Evolutionary conservation across 2,113 vertebrate species (phyloP).

Genomic region (Calonectris borealis): DNA sequence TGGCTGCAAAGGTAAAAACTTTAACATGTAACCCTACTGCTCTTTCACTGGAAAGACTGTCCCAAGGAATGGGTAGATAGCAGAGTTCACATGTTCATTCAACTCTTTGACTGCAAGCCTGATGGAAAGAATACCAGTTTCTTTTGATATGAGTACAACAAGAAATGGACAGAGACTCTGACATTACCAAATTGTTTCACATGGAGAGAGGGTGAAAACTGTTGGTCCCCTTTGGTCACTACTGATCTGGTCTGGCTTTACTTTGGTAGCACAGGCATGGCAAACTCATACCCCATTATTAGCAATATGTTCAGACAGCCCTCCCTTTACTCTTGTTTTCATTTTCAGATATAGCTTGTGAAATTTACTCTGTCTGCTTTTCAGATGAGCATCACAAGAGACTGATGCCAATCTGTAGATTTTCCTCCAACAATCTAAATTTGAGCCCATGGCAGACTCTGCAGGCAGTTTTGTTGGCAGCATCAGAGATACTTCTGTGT

Average conservation of each 20-base stretch:
- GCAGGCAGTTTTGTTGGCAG: conserved; percentile 19
- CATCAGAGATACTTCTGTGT: neutral
- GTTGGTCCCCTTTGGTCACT: neutral
- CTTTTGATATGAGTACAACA: neutral
- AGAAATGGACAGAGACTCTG: neutral
- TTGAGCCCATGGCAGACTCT: neutral
- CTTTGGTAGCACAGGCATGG: neutral
- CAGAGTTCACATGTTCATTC: neutral
- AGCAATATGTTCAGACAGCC: neutral
- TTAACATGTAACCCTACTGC: neutral
- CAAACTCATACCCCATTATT: neutral
- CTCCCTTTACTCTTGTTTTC: neutral
- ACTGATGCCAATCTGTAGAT: neutral
- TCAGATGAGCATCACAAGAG: conserved; percentile 3
- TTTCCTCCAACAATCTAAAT: conserved; percentile 24
- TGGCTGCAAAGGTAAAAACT: neutral
- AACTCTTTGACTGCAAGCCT: neutral
- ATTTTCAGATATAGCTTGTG: conserved; percentile 28
- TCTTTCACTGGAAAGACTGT: neutral
- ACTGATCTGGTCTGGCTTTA: neutral
- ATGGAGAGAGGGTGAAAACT: neutral
- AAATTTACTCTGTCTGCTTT: conserved; percentile 20
- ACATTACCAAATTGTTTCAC: neutral
- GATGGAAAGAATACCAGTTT: neutral
- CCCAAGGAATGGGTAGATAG: neutral